These are phyloP conservation scores for Hyperoplus immaculatus DNA, from an alignment of 2,797 vertebrate species.

Conservation along the genomic window DNA sequence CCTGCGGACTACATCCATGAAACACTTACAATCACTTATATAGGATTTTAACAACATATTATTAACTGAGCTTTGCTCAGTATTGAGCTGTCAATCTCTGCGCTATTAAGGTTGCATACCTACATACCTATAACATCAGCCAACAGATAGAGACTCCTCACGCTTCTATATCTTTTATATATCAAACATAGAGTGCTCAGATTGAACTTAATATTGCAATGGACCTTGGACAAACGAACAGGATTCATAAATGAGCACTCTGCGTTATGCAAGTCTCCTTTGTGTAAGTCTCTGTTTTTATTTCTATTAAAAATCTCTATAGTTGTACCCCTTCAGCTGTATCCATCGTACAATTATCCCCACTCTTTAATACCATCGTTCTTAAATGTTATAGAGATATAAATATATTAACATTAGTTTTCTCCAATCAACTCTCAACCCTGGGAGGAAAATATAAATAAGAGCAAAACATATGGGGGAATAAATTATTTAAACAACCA, in stretches of 20 bases:
- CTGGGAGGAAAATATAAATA: background rate
- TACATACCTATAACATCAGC: constrained; percentile 1
- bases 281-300: background rate
- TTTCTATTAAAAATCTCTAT: background rate
- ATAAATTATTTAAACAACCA: background rate
- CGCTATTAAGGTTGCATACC: background rate
- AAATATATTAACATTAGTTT: background rate
- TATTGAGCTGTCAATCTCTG: constrained; percentile 12
- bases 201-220: background rate
- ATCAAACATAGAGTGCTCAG: background rate
- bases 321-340: background rate
- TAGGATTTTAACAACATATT: constrained; percentile 26
- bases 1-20: constrained; percentile 12
- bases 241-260: background rate
- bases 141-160: background rate
- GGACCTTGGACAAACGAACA: background rate
- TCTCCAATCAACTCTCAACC: background rate
- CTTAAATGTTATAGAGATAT: background rate
- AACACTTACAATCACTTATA: constrained; percentile 8
- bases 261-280: background rate
- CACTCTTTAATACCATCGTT: background rate
- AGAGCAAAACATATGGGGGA: background rate
- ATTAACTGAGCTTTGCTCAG: background rate
- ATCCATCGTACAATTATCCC: background rate
- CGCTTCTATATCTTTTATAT: background rate